phyloP scores from a whole-genome alignment of 1,140 invertebrate genomes.

The Littorina saxatilis region DNA sequence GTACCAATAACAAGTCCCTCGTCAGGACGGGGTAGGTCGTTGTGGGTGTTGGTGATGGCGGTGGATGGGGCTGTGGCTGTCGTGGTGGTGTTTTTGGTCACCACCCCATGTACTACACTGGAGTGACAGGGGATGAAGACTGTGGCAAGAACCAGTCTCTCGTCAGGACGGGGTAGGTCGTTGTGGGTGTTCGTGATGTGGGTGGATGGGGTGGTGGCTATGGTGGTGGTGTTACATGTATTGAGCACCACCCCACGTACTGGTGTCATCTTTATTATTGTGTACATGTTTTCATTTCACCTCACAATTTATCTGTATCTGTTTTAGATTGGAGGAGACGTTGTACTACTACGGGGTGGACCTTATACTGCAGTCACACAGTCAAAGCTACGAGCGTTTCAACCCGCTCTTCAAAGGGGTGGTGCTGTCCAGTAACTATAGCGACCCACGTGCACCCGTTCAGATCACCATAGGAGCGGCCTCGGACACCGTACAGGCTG shows the following conservation, averaged over 20 bases:
- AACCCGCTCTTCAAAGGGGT: slow-evolving; percentile 94
- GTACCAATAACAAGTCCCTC: too few relatives aligned
- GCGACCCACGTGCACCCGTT: slow-evolving; percentile 90
- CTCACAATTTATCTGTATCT: neutral
- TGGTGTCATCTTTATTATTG: neutral
- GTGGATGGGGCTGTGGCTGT: too few relatives aligned
- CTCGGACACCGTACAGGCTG: neutral
- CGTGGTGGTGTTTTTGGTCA: too few relatives aligned
- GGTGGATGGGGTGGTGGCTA: neutral
- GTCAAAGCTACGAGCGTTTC: slow-evolving; percentile 95
- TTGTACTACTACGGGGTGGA: slow-evolving; percentile 94
- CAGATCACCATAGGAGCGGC: slow-evolving; percentile 82
- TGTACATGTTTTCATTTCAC: too few relatives aligned
- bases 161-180: slow-evolving; percentile 64
- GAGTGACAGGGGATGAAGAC: slow-evolving; percentile 89
- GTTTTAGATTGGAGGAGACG: slow-evolving; percentile 76
- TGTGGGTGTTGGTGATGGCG: too few relatives aligned
- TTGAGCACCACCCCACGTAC: too few relatives aligned
- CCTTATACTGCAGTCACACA: slow-evolving; percentile 94
- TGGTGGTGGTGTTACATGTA: neutral
- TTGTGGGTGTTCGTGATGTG: neutral
- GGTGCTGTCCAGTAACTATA: slow-evolving; percentile 82
- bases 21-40: too few relatives aligned
- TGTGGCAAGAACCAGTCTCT: slow-evolving; percentile 81
- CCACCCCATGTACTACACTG: slow-evolving; percentile 98